phyloP scores from a whole-genome alignment of 2,797 vertebrate genomes.

The Parauchenoglanis punctatus region DNA sequence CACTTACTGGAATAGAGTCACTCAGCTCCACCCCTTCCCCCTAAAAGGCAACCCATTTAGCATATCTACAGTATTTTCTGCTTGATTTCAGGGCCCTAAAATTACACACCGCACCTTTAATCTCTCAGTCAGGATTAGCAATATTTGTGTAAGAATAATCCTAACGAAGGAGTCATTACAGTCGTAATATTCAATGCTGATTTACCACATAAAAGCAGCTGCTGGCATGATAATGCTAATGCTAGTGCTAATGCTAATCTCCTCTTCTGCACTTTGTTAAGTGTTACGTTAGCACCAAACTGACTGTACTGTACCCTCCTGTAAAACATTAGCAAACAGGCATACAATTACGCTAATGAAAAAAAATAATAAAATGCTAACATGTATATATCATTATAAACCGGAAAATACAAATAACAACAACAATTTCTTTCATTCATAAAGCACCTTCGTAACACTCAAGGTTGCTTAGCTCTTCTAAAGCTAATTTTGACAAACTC shows the following conservation, averaged over 20 bases:
- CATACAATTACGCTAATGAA: neutral
- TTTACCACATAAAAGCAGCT: neutral
- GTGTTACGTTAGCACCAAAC: neutral
- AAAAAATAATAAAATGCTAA: neutral
- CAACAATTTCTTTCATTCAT: neutral
- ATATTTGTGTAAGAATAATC: neutral
- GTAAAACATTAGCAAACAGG: neutral
- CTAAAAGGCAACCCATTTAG: neutral
- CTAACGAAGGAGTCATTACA: neutral
- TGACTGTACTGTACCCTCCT: constrained; percentile 4
- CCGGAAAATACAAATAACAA: neutral
- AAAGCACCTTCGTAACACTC: constrained; percentile 6
- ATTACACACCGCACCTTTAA: constrained; percentile 4
- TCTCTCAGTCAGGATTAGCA: neutral
- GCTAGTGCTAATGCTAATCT: neutral
- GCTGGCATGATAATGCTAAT: neutral
- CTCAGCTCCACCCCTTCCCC: neutral
- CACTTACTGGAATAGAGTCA: neutral
- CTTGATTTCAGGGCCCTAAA: neutral
- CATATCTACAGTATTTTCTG: neutral
- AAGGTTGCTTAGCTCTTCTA: neutral
- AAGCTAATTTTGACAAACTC: neutral
- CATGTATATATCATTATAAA: neutral
- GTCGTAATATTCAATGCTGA: neutral
- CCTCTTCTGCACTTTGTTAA: neutral